phyloP scores from a whole-genome alignment of 1,140 invertebrate species.

The Bombyx mandarina region DNA sequence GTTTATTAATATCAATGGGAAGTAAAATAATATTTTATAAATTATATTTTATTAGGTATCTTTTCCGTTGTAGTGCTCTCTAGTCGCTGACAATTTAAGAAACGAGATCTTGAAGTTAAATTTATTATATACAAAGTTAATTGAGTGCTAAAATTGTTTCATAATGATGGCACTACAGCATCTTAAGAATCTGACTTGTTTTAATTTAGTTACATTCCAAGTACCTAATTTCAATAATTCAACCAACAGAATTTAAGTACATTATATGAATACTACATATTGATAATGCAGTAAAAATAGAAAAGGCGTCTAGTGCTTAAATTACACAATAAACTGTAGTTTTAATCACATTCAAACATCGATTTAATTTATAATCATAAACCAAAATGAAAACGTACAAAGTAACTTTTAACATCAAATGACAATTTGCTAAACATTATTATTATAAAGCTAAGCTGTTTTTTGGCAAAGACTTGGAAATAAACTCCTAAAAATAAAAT shows the following conservation, averaged over 20 bases:
- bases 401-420: neutral
- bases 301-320: too few relatives aligned
- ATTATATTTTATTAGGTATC: conserved; percentile 47
- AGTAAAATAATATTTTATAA: conserved; percentile 26
- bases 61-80: conserved; percentile 55
- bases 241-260: too few relatives aligned
- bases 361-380: too few relatives aligned
- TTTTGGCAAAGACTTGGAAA: conserved; percentile 1
- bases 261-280: too few relatives aligned
- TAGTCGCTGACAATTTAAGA: conserved; percentile 52
- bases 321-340: too few relatives aligned
- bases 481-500: conserved; percentile 3
- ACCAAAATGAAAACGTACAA: too few relatives aligned
- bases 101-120: conserved; percentile 43
- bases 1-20: neutral
- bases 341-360: too few relatives aligned
- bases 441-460: conserved; percentile 5
- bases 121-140: conserved; percentile 40
- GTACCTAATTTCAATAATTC: too few relatives aligned
- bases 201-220: too few relatives aligned
- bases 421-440: conserved; percentile 1
- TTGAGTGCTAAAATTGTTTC: neutral
- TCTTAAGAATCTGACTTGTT: too few relatives aligned
- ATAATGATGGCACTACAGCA: conserved; percentile 33
- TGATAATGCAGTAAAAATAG: too few relatives aligned